Base-by-base conservation (phyloP, 2,797 vertebrate species). In the Neostethus bicornis region DNA sequence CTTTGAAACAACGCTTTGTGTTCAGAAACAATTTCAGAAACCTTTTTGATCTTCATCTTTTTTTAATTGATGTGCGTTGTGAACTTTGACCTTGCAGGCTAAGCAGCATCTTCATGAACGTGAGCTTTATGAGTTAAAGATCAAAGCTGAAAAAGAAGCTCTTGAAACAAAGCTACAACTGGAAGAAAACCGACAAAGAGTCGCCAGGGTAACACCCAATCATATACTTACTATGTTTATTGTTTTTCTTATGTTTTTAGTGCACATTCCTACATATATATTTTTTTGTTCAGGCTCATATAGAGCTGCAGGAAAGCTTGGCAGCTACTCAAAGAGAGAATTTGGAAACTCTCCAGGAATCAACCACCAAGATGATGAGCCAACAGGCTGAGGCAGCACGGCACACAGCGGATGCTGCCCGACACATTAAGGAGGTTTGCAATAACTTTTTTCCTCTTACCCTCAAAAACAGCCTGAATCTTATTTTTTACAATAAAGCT, bases 61-160 rank as follows among this genome's bases (percentile, higher is more conserved):
- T 13, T 21, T 38, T 7, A 55, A 37, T 56, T 59, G 31, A 65
- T 20, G 43, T 51, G 9, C 20, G 46, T 28, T 54, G 19, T 80
- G 51, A 77, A 52, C 28, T 57, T 26, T 61, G 70, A 65, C 56
- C 24, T 53, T 70, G 20, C 80, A 99, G 97, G 91, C 94, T 60
- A 95, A 98, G 63, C 95, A 98, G 77, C 94, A 98, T 49, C 91
- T 86, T 25, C 95, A 98, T 45, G 95, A 98, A 61, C 90, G 86
- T 38, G 94, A 97, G 48, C 84, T 99, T 37, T 92, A 94, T 4
- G 92, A 96, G 73, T 72, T 97, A 83, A 96, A 95, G 84, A 82
- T 96, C 60, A 96, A 96, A 69, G 91, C 96, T 0, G 95, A 98
- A 42, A 92, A 94, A 75, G 96, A 98, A 78, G 91, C 94, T 14